Evolutionary conservation across 2,888 invertebrate species (phyloP), one percentile per base, ranked within the genome.

Genomic region (Oligia latruncula): DNA sequence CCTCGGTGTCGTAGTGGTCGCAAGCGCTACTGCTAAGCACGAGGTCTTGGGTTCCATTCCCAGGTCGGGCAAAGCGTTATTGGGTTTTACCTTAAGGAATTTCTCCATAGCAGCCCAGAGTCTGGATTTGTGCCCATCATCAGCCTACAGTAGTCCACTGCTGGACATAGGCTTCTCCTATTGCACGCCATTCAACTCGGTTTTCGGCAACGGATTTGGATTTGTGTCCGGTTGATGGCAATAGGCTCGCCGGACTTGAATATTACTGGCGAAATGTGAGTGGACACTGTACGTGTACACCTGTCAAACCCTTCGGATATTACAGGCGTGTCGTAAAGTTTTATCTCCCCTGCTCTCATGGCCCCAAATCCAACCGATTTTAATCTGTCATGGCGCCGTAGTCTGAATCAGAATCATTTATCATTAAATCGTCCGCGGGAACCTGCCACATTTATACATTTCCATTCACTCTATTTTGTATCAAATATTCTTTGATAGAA

Each of bases 361-460:
- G 87, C 83, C 80, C 49, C 58, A 77, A 46, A 73, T 49, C 46
- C 15, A 46, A 67, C 67, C 76, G 85, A 87, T 86, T 86, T 83
- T 68, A 89, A 89, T 89, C 90, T 81, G 80, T 85, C 89, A 88
- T 80, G 55, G 71, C 78, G 64, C 76, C 84, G 83, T 68, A 78
- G 66, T 60, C 87, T 77, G 85, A 86, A 90, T 87, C 52, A 70
- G 81, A 83, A 90, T 87, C 89, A 89, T 90, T 89, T 82, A 90
- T 89, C 89, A 90, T 89, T 87, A 83, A 81, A 84, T 65, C 77
- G 79, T 46, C 72, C 71, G 80, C 75, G 72, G 81, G 83, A 81
- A 77, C 68, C 83, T 85, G 85, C 87, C 90, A 80, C 71, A 70
- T 84, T 89, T 81, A 70, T 60, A 80, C 55, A 75, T 84, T 83